phyloP scores from a whole-genome alignment of 1,140 invertebrate genomes.

The Brachionus plicatilis region DNA sequence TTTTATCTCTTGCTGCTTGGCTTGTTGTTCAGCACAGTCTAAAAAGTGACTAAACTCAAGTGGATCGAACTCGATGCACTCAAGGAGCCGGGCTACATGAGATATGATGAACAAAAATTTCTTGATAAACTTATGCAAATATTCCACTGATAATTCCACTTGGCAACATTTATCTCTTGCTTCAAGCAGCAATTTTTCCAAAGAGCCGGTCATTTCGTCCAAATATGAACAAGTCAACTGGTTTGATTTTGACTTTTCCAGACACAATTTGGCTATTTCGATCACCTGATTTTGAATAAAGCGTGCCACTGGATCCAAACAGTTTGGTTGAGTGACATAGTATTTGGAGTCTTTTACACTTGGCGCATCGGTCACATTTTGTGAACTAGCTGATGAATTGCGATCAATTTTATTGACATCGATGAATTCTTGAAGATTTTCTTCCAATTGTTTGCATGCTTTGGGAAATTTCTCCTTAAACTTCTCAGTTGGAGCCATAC shows the following conservation, averaged over 20 bases:
- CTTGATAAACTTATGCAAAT: conserved; percentile 61
- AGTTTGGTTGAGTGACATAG: background rate
- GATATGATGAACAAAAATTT: conserved; percentile 89
- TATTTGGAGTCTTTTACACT: background rate
- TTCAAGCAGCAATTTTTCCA: conserved; percentile 80
- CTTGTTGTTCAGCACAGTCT: conserved; percentile 95
- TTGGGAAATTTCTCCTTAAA: conserved; percentile 38
- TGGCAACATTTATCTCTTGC: conserved; percentile 47
- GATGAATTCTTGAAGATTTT: conserved; percentile 31
- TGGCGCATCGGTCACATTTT: background rate
- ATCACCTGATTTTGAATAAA: conserved; percentile 90
- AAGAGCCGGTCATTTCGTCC: conserved; percentile 90
- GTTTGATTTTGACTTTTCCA: conserved; percentile 86
- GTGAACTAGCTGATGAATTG: background rate
- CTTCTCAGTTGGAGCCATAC: background rate
- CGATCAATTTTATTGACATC: conserved; percentile 29
- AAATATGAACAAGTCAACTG: conserved; percentile 88
- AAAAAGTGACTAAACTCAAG: conserved; percentile 95
- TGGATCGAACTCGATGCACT: conserved; percentile 98
- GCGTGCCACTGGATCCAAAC: conserved; percentile 74
- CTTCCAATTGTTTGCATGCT: conserved; percentile 33
- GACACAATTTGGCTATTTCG: conserved; percentile 87
- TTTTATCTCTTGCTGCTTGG: conserved; percentile 61
- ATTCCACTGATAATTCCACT: background rate
- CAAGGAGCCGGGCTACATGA: conserved; percentile 88